Evolutionary conservation across 1,140 invertebrate species (phyloP).

Genomic region (Stegodyphus mimosarum): DNA sequence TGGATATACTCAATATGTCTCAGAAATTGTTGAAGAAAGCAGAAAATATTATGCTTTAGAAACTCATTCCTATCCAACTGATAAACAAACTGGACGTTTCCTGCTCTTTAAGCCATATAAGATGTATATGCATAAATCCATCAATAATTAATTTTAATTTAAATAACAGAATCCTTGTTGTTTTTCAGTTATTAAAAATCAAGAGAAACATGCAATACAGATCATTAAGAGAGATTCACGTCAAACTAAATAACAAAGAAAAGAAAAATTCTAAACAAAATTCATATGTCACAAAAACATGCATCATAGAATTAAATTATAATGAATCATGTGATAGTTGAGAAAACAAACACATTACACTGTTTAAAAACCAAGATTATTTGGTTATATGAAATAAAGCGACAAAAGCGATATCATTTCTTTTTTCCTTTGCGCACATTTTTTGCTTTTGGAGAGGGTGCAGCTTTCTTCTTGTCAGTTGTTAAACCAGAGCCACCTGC

Average conservation of each 20-base stretch:
- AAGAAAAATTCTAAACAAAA: neutral
- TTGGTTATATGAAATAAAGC: neutral
- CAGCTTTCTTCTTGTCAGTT: neutral
- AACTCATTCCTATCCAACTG: neutral
- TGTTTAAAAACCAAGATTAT: too few species aligned
- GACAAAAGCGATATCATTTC: constrained; percentile 9
- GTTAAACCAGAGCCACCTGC: constrained; percentile 21
- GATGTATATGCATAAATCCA: neutral
- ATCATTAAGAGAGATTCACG: neutral
- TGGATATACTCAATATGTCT: neutral
- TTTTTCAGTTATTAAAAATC: neutral
- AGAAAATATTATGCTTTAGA: neutral
- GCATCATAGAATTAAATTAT: neutral
- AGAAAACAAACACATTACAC: too few species aligned
- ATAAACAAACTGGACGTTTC: neutral
- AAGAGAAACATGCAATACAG: neutral
- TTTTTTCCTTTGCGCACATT: constrained; percentile 27
- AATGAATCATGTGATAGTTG: neutral
- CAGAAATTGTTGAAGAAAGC: constrained; percentile 3
- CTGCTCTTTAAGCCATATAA: constrained; percentile 1
- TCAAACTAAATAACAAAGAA: too few species aligned
- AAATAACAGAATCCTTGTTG: neutral
- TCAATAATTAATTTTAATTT: neutral
- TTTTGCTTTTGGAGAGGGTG: neutral
- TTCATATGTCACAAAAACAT: neutral